Evolutionary conservation across 1,140 invertebrate species (phyloP).

Genomic region (Bombus haemorrhoidalis): DNA sequence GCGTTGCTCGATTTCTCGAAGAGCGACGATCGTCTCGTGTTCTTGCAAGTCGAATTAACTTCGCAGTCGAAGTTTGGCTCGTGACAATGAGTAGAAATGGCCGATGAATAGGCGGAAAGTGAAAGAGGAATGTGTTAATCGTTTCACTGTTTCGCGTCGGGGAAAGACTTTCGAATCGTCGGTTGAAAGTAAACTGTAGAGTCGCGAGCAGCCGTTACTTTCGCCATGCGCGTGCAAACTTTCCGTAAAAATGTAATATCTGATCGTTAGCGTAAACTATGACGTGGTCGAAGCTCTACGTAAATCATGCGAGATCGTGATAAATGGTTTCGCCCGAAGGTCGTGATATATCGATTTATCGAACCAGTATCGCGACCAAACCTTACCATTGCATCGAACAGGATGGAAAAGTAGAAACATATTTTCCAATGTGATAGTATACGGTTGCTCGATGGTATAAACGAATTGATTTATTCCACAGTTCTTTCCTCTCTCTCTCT

Average conservation of each 20-base stretch:
- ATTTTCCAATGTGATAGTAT: background rate
- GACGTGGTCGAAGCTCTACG: background rate
- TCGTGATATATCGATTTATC: background rate
- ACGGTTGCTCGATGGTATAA: too few species aligned
- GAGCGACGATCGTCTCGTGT: too few species aligned
- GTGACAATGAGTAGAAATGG: background rate
- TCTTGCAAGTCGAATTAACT: background rate
- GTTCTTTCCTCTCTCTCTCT: too few species aligned
- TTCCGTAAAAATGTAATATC: constrained; percentile 27
- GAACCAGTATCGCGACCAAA: background rate
- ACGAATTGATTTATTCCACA: too few species aligned
- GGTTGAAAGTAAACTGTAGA: constrained; percentile 18
- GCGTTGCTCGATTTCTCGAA: too few species aligned
- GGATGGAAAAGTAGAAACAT: background rate
- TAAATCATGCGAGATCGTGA: background rate
- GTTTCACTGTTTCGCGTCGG: constrained; percentile 20
- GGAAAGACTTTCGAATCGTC: constrained; percentile 28
- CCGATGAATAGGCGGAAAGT: constrained; percentile 10
- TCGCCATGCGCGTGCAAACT: constrained; percentile 9
- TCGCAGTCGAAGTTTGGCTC: background rate
- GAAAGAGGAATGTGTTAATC: constrained; percentile 16
- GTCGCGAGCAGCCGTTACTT: constrained; percentile 9
- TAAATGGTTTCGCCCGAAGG: background rate
- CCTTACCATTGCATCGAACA: background rate
- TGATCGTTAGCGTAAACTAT: background rate